Base-by-base conservation (phyloP, 2,888 invertebrate genomes). In the Sceliomorpha sp. region DNA sequence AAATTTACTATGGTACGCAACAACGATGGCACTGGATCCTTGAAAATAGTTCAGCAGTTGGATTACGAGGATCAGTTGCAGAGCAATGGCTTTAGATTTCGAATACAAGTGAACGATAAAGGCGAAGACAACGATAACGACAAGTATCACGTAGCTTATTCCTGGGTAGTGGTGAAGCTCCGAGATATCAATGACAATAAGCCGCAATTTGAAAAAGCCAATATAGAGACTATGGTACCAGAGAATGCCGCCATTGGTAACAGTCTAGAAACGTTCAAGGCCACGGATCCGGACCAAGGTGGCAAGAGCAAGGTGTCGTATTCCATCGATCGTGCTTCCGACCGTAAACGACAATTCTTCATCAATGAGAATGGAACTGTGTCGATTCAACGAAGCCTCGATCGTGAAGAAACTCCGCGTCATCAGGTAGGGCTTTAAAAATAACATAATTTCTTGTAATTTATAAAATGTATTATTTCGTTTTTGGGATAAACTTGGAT, bases 171-270 rank as follows among this genome's bases (percentile, higher is more conserved):
- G 70, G 96, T 98, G 20, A 95, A 95, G 84, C 91, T 99, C 64
- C 92, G 96, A 66, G 99, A 99, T 88, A 96, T 96, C 78, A 99
- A 99, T 90, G 98, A 99, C 91, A 98, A 98, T 90, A 96, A 96
- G 88, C 98, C 98, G 2, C 95, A 95, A 83, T 98, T 97, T 87
- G 97, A 98, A 83, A 92, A 94, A 72, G 96, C 98, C 39, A 97
- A 97, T 86, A 97, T 98, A 78, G 97, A 96, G 89, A 95, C 95
- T 2, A 94, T 94, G 8, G 96, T 97, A 0, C 94, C 93, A 82
- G 98, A 99, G 89, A 97, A 98, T 87, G 96, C 97, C 1, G 94
- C 94, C 84, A 94, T 96, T 50, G 98, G 97, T 14, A 96, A 96
- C 75, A 94, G 93, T 73, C 90, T 99, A 77, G 97, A 98, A 88